Evolutionary conservation across 2,113 vertebrate species (phyloP), one percentile per base, ranked within the genome.

Genomic region (Zingel zingel): DNA sequence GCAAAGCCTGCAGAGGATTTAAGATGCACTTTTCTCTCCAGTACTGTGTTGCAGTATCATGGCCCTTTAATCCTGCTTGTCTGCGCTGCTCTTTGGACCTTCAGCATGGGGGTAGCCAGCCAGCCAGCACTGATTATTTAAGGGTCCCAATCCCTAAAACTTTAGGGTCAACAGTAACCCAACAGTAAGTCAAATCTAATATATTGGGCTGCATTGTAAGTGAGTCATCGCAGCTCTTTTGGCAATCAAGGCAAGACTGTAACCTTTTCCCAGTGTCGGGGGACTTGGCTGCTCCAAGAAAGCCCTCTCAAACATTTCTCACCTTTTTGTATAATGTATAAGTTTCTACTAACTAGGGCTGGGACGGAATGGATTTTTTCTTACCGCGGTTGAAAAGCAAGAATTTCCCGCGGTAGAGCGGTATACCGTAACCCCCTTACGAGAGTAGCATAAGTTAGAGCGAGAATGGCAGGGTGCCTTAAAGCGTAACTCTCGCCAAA

Each of bases 1-100:
- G 64, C 72, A 85, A 75, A 89, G 79, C 48, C 74, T 76, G 63
- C 70, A 54, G 81, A 88, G 79, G 62, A 82, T 86, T 84, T 80
- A 80, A 74, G 73, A 81, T 83, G 27, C 62, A 13, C 59, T 69
- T 74, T 65, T 82, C 62, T 77, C 43, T 71, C 23, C 56, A 59
- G 51, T 21, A 15, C 23, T 57, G 50, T 77, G 56, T 43, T 63
- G 39, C 57, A 45, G 57, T 14, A 66, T 70, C 23, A 51, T 57
- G 51, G 27, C 45, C 15, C 27, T 86, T 83, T 81, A 72, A 67
- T 84, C 33, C 56, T 25, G 16, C 36, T 64, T 75, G 15, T 80
- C 61, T 77, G 23, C 62, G 64, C 5, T 72, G 39, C 65, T 81
- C 36, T 68, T 75, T 77, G 65, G 63, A 75, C 59, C 11, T 75